Evolutionary conservation across 2,797 vertebrate species (phyloP), one percentile per base, ranked within the genome.

Genomic region (Atherinosoma microstoma): DNA sequence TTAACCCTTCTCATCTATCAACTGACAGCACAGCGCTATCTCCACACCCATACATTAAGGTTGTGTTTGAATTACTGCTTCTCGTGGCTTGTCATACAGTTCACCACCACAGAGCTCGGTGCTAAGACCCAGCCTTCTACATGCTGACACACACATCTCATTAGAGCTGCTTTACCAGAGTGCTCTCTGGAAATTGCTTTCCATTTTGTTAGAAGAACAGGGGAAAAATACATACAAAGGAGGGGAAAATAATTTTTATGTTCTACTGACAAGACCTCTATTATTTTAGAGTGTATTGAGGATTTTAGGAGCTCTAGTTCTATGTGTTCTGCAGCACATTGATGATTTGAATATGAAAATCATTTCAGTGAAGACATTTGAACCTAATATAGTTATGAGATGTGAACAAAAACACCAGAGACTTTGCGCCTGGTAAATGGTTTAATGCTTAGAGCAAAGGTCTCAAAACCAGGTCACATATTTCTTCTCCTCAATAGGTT

Each of bases 1-100:
- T 73, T 64, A 72, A 77, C 70, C 59, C 65, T 70, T 79, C 65
- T 85, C 75, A 86, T 92, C 71, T 86, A 67, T 85, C 78, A 84
- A 7, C 75, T 58, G 83, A 75, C 64, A 84, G 67, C 67, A 58
- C 35, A 75, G 69, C 75, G 78, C 65, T 70, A 58, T 84, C 83
- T 80, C 65, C 73, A 56, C 83, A 82, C 63, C 71, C 73, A 62
- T 78, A 75, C 84, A 82, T 87, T 83, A 89, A 80, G 66, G 60
- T 66, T 64, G 58, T 20, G 20, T 70, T 59, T 75, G 63, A 76
- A 69, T 83, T 86, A 80, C 76, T 70, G 73, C 77, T 75, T 75
- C 70, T 80, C 8, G 40, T 15, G 60, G 73, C 71, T 73, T 83
- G 68, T 80, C 38, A 60, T 65, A 74, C 58, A 73, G 70, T 30